Percentiles rank a stretch among this genome's conserved stretches.
phyloP scores from a whole-genome alignment of 2,113 vertebrate species.

The Pachycephala philippinensis region DNA sequence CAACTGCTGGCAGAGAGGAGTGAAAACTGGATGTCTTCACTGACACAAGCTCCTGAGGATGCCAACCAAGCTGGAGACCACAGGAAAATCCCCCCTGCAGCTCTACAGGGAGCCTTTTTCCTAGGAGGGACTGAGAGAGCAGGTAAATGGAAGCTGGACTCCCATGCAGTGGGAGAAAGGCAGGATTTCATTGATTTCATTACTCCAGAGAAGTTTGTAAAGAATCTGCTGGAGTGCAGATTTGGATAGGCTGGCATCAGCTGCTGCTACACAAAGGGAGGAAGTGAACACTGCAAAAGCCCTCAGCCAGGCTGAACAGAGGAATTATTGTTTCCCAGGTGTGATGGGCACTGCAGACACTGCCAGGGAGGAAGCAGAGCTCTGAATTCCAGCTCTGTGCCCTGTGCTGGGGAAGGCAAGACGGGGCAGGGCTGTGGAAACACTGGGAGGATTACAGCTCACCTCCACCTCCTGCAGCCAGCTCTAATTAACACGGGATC shows the following conservation, averaged over 20 bases:
- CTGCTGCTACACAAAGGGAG: neutral
- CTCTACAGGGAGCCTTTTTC: neutral
- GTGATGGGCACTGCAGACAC: neutral
- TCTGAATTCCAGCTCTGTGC: neutral
- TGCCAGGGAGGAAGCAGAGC: neutral
- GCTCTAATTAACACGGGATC: neutral
- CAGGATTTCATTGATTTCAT: neutral
- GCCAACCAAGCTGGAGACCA: neutral
- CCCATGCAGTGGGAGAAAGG: fast-evolving
- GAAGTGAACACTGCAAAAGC: neutral
- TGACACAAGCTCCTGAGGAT: neutral
- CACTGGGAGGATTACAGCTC: neutral
- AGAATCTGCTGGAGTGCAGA: neutral
- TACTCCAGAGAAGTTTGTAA: neutral
- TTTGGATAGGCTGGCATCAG: neutral
- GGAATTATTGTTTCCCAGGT: neutral
- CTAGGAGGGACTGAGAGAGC: neutral
- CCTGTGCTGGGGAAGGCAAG: neutral
- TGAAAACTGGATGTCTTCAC: neutral
- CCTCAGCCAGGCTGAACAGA: neutral
- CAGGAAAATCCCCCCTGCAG: neutral
- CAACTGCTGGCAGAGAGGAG: neutral
- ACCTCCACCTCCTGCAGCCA: neutral
- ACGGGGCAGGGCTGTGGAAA: neutral
- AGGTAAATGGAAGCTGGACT: neutral